Percentiles rank a stretch among this genome's conserved stretches.
Evolutionary conservation across 1,140 invertebrate species (phyloP).

Genomic region (Philotrypesis tridentata): DNA sequence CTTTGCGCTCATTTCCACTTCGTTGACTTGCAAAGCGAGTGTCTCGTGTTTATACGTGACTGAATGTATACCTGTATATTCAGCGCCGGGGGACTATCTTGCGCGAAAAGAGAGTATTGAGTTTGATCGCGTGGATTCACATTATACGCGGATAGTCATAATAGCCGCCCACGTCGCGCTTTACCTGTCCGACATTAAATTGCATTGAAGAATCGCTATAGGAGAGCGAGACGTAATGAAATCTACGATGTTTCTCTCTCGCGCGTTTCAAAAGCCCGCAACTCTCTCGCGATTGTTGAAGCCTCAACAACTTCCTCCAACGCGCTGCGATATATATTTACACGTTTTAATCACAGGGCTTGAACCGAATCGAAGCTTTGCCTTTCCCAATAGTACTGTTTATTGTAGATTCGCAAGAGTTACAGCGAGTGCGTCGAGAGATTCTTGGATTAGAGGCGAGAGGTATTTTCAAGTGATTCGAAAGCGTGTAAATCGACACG

Average conservation of each 20-base stretch:
- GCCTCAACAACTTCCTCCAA: not conserved
- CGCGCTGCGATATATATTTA: too few species aligned
- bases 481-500: slow-evolving; percentile 43
- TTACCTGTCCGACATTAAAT: not conserved
- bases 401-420: slow-evolving; percentile 16
- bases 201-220: not conserved
- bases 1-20: not conserved
- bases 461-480: slow-evolving; percentile 44
- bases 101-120: not conserved
- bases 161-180: not conserved
- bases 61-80: too few species aligned
- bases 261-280: not conserved
- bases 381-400: slow-evolving; percentile 6
- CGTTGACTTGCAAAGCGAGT: not conserved
- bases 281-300: not conserved
- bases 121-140: not conserved
- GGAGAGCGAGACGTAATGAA: not conserved
- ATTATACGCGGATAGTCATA: not conserved
- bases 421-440: too few species aligned
- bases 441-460: slow-evolving; percentile 10
- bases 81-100: not conserved
- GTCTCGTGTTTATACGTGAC: not conserved
- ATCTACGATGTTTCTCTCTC: not conserved
- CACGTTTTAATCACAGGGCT: not conserved
- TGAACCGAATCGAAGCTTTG: not conserved